Percentiles rank a stretch among this genome's conserved stretches.
Conservation (phyloP, 2,888 invertebrate genomes). For the Candidula unifasciata region DNA sequence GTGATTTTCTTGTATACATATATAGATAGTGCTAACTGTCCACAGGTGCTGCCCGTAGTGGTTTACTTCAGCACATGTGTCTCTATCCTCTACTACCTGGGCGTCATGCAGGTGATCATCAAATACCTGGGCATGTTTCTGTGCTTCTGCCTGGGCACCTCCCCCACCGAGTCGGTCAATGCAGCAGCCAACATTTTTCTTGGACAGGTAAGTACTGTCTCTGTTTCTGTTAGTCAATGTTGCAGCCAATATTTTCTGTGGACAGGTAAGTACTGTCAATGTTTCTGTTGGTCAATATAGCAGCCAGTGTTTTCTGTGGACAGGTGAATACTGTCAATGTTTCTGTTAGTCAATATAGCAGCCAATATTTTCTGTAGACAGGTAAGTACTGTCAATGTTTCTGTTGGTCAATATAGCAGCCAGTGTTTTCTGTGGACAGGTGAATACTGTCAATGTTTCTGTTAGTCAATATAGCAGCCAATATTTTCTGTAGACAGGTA, state of each 20-base stretch:
- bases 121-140: conserved; percentile 84
- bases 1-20: too few species aligned
- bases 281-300: conserved; percentile 87
- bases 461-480: too few species aligned
- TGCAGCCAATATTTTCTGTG: conserved; percentile 95
- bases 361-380: too few species aligned
- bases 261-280: conserved; percentile 80
- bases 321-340: conserved; percentile 78
- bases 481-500: too few species aligned
- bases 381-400: too few species aligned
- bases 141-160: conserved; percentile 85
- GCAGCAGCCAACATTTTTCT: conserved; percentile 95
- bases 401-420: conserved; percentile 91
- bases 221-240: conserved; percentile 84
- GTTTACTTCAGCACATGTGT: conserved; percentile 95
- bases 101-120: conserved; percentile 79
- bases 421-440: conserved; percentile 94
- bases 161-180: conserved; percentile 93
- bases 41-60: conserved; percentile 86
- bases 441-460: conserved; percentile 49
- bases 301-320: conserved; percentile 96
- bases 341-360: too few species aligned
- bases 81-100: conserved; percentile 91
- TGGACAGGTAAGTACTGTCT: conserved; percentile 82
- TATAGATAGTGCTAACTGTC: too few species aligned